Evolutionary conservation across 2,797 vertebrate species (phyloP).

Genomic region (Tenualosa thibaudeaui): DNA sequence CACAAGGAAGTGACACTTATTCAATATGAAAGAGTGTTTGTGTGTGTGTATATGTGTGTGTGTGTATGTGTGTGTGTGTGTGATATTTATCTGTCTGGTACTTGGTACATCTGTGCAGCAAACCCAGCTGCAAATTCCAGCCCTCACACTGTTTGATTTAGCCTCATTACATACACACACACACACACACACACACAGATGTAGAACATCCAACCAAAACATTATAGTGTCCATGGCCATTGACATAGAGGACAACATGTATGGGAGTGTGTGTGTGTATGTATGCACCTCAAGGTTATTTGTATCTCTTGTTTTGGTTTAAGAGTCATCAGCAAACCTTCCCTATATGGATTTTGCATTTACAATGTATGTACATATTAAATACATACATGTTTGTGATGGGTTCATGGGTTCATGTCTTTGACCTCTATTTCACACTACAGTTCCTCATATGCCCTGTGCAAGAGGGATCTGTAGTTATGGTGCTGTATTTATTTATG

Average conservation of each 20-base stretch:
- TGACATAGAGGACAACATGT: neutral
- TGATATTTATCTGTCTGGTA: neutral
- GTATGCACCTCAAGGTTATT: neutral
- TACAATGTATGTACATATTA: neutral
- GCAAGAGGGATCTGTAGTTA: neutral
- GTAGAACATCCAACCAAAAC: neutral
- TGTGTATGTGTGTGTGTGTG: constrained; percentile 3
- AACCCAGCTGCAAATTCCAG: constrained; percentile 28
- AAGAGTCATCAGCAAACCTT: neutral
- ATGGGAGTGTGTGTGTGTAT: neutral
- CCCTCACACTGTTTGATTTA: constrained; percentile 19
- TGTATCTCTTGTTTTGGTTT: neutral
- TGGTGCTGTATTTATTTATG: neutral
- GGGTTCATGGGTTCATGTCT: neutral
- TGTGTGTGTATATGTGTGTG: neutral
- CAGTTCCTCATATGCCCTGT: neutral
- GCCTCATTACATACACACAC: neutral
- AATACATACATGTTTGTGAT: neutral
- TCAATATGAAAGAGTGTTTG: neutral
- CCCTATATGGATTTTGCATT: neutral
- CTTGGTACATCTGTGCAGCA: constrained; percentile 34
- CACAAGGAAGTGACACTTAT: neutral
- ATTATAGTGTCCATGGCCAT: neutral
- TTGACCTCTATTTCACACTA: neutral
- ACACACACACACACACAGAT: neutral